Evolutionary conservation across 1,140 invertebrate species (phyloP).

Genomic region (Polypedilum vanderplanki): DNA sequence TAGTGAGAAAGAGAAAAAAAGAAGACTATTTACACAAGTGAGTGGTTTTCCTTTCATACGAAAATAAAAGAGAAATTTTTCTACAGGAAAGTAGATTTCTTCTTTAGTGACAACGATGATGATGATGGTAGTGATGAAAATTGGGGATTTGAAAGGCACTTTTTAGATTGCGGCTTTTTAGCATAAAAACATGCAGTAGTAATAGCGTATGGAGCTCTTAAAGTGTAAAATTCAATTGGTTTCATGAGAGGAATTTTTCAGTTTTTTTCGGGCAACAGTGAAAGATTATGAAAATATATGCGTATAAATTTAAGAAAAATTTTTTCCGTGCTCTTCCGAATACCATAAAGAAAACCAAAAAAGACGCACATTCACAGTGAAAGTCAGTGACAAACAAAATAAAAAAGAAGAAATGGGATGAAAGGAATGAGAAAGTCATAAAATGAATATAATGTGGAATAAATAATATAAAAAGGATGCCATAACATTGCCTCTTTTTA

Average conservation of each 20-base stretch:
- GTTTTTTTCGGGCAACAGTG: no score
- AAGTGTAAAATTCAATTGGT: constrained; percentile 4
- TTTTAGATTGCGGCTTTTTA: not conserved
- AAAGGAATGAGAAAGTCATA: not conserved
- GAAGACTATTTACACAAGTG: constrained; percentile 12
- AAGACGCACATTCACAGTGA: no score
- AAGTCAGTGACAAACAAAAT: not conserved
- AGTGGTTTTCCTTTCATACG: not conserved
- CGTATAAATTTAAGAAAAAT: no score
- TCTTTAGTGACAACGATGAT: no score
- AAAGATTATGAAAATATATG: no score
- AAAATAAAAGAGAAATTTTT: not conserved
- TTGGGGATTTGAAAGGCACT: no score
- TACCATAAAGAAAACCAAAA: no score
- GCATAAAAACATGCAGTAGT: not conserved
- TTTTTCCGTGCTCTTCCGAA: no score
- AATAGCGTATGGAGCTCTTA: not conserved
- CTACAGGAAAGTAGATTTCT: not conserved
- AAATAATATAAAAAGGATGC: not conserved
- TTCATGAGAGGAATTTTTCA: not conserved
- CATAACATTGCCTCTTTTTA: not conserved
- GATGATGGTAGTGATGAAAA: no score
- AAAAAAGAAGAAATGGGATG: not conserved
- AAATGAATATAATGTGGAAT: constrained; percentile 11
- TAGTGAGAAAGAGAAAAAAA: not conserved